phyloP scores from a whole-genome alignment of 2,797 vertebrate genomes.

The Sebastes wilsoni region DNA sequence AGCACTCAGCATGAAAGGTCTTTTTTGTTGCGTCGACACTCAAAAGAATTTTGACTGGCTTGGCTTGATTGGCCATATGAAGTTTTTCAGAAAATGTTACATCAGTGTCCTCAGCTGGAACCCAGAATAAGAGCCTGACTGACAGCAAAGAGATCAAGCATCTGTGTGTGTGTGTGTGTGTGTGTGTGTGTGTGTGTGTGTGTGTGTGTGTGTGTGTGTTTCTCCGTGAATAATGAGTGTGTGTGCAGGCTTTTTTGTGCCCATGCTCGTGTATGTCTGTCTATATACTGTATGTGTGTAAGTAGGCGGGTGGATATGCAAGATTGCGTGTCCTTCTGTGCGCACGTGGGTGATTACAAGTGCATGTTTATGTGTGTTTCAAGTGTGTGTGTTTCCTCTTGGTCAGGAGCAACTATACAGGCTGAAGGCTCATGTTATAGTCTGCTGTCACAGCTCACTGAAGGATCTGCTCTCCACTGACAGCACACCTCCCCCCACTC shows the following conservation, averaged over 20 bases:
- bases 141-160: conserved; percentile 64
- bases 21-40: not conserved
- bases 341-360: not conserved
- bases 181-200: not conserved
- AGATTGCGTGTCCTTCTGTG: not conserved
- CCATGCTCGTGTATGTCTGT: not conserved
- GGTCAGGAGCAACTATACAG: not conserved
- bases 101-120: conserved; percentile 60
- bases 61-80: conserved; percentile 24
- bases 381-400: conserved; percentile 6
- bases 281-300: not conserved
- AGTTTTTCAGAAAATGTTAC: conserved; percentile 31
- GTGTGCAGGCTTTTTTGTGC: not conserved
- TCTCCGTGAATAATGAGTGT: conserved; percentile 45
- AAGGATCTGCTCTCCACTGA: conserved; percentile 52
- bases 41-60: conserved; percentile 19
- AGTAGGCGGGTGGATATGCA: not conserved
- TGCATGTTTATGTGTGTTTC: not conserved
- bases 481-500: conserved; percentile 18
- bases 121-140: conserved; percentile 52
- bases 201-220: not conserved
- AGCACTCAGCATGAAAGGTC: not conserved
- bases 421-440: conserved; percentile 43
- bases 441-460: conserved; percentile 50
- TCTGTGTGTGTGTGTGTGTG: conserved; percentile 26